Base-by-base conservation (phyloP, 2,888 invertebrate species). In the Disparrhopalites patrizii region DNA sequence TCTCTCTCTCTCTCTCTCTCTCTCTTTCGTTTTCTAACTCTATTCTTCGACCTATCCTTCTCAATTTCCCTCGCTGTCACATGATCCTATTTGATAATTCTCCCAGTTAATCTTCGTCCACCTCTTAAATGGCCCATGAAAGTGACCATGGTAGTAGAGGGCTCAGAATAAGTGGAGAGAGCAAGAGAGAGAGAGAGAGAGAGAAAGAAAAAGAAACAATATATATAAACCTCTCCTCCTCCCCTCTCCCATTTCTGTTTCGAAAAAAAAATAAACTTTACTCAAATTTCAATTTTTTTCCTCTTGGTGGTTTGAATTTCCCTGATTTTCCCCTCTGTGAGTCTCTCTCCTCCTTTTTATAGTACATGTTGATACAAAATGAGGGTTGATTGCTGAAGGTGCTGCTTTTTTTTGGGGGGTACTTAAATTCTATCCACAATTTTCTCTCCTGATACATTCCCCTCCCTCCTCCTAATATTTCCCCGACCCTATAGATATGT, bases 81-180 rank as follows among this genome's bases (percentile, higher is more conserved):
- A 28, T 43, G 43, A 58, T 58, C 58, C 40, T 47, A 58, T 43
- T 58, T 40, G 30, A 58, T 58, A 54, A 54, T 54, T 54, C 54
- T 58, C 43, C 30, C 52, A 52, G 30, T 52, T 52, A 27, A 52
- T 52, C 30, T 52, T 52, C 52, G 52, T 52, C 33, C 54, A 69
- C 69, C 62, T 56, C 66, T 67, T 72, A 69, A 72, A 72, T 72
- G 69, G 68, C 43, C 66, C 72, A 70, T 72, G 69, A 70, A 72
- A 72, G 66, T 68, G 65, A 54, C 54, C 43, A 36, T n/a, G 13
- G 31, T 18, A 27, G n/a, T 18, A n/a, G 30, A 55, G 28, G 13
- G 31, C 15, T 15, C 15, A 55, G 51, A 23, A 15, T 23, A n/a
- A n/a, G n/a, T n/a, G n/a, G n/a, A n/a, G n/a, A n/a, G n/a, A n/a